Base-by-base conservation (phyloP, 2,113 vertebrate genomes). In the Delphinapterus leucas region DNA sequence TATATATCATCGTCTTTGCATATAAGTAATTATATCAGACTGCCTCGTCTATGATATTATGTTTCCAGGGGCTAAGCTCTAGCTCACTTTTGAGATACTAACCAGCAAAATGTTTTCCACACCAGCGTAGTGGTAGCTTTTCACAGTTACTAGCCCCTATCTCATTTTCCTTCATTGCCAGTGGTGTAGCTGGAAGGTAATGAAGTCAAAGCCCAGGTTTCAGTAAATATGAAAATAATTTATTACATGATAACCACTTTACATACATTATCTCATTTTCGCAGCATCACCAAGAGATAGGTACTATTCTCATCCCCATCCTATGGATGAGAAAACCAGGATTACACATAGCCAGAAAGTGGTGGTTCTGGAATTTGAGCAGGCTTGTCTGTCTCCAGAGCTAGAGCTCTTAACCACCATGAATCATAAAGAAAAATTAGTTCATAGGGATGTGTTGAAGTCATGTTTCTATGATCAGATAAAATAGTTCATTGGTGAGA, bases 381-480 rank as follows among this genome's bases (percentile, higher is more conserved):
- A 92, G 28, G 14, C 14, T 49, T 53, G 4, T 61, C 74, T 92
- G 33, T 44, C 65, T 80, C 74, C 80, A 74, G 71, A 77, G 17
- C 58, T 17, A 95, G 13, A 41, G 9, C 86, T 83, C 33, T 63
- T 61, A 61, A 65, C 14, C 26, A 63, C 21, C 68, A 82, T 70
- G 67, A 95, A 49, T 79, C 63, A 80, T 70, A 90, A 93, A 93
- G 87, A 71, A 95, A 79, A 93, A 55, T 76, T 68, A 91, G 25
- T 68, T 87, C 44, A 61, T 20, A 76, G n/a, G 33, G 49, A 41
- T 36, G 28, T 77, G 25, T 2, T 86, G 38, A 93, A 85, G 49
- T 90, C 85, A 86, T 63, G 74, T 95, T 95, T 95, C 77, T 77
- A 10, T 60, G 23, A 81, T 76, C 86, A 94, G 91, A 80, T 87